phyloP scores from a whole-genome alignment of 92 coral and sea anemone genomes.

The Siderastrea siderea region DNA sequence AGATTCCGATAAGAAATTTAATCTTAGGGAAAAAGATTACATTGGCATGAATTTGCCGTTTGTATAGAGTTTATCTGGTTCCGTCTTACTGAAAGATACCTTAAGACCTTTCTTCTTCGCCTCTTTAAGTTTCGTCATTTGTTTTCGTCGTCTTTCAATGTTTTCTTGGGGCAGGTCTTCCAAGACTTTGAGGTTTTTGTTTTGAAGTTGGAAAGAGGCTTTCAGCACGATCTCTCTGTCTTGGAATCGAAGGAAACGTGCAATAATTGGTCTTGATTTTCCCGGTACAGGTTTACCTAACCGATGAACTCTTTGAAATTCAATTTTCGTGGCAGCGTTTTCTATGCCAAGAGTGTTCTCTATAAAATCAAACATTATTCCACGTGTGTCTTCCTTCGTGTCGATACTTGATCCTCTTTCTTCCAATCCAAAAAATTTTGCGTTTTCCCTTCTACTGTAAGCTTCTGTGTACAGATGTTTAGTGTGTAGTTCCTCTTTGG shows the following conservation, averaged over 20 bases:
- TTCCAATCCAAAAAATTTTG: slow-evolving; percentile 20
- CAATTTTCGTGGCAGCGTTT: neutral
- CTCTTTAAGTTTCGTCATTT: slow-evolving; percentile 11
- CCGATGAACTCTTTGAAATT: slow-evolving; percentile 26
- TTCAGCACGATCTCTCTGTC: slow-evolving; percentile 20
- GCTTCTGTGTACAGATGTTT: slow-evolving; percentile 14
- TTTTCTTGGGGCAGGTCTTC: slow-evolving; percentile 29
- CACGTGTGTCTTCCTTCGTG: neutral
- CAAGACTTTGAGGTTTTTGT: neutral
- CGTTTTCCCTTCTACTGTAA: slow-evolving; percentile 16
- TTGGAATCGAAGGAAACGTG: slow-evolving; percentile 8
- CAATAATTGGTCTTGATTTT: slow-evolving; percentile 14
- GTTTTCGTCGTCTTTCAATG: slow-evolving; percentile 28
- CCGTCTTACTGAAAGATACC: slow-evolving; percentile 31
- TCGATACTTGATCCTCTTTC: neutral
- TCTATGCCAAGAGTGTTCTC: slow-evolving; percentile 13
- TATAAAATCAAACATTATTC: slow-evolving; percentile 9
- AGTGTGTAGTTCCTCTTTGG: slow-evolving; percentile 22
- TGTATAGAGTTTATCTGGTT: slow-evolving; percentile 29
- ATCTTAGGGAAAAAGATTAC: slow-evolving; percentile 1
- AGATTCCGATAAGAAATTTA: neutral
- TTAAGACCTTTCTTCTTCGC: slow-evolving; percentile 9
- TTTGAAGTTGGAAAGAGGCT: slow-evolving; percentile 18
- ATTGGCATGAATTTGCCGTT: slow-evolving; percentile 26
- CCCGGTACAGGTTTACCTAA: neutral